Percentiles rank a stretch among this genome's conserved stretches.
Evolutionary conservation across 2,797 vertebrate species (phyloP).

Genomic region (Varecia variegata): DNA sequence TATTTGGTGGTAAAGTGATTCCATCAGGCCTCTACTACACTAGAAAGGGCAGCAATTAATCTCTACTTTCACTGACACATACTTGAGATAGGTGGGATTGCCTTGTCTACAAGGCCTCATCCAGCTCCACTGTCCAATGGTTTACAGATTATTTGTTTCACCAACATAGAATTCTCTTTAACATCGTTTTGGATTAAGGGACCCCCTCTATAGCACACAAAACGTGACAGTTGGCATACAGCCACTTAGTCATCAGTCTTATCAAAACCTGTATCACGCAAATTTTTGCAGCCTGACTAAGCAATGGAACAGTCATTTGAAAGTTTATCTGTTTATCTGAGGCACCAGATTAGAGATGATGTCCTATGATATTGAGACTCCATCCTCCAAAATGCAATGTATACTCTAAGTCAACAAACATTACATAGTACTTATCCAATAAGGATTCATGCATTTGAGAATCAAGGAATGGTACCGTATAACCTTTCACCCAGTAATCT

Average conservation of each 20-base stretch:
- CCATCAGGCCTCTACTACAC: not conserved
- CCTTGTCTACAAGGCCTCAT: not conserved
- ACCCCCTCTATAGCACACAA: not conserved
- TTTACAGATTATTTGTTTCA: not conserved
- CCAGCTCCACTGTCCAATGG: not conserved
- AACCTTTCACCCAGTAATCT: not conserved
- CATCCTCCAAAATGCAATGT: not conserved
- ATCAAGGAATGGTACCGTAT: not conserved
- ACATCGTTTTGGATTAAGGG: not conserved
- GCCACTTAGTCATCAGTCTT: not conserved
- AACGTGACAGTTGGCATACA: not conserved
- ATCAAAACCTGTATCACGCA: not conserved
- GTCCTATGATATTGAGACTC: not conserved
- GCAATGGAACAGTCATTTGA: not conserved
- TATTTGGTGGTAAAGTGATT: not conserved
- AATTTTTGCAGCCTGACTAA: not conserved
- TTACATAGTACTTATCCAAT: not conserved
- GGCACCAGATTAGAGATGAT: not conserved
- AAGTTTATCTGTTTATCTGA: not conserved
- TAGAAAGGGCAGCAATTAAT: not conserved
- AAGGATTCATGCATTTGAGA: not conserved
- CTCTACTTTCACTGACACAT: not conserved
- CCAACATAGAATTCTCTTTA: not conserved
- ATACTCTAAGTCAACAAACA: not conserved
- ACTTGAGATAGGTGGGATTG: not conserved